Percentiles rank a stretch among this genome's conserved stretches.
Evolutionary conservation across 92 coral and sea anemone species (phyloP).

Genomic region (Zoanthus solanderi): DNA sequence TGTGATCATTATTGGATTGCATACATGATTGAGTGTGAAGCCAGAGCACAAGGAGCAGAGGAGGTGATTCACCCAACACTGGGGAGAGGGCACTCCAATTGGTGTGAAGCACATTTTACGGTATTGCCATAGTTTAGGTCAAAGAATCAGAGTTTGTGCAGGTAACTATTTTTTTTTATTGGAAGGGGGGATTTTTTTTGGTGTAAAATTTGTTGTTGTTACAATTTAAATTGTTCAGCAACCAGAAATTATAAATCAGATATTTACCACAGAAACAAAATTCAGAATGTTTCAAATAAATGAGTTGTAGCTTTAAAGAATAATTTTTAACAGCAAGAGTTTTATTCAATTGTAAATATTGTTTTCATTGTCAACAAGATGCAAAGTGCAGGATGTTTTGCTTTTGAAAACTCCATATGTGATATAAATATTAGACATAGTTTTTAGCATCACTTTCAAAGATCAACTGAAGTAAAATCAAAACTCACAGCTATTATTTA

Average conservation of each 20-base stretch:
- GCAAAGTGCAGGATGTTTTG: slow-evolving; percentile 8
- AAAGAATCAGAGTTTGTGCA: background rate
- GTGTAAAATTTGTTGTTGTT: background rate
- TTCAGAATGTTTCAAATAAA: slow-evolving; percentile 2
- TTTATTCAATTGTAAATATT: background rate
- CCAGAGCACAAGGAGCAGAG: slow-evolving; percentile 58
- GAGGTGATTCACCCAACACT: slow-evolving; percentile 52
- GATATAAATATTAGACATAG: background rate
- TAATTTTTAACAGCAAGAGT: background rate
- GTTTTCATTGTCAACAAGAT: background rate
- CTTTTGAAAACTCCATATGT: slow-evolving; percentile 13
- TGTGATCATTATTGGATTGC: slow-evolving; percentile 59
- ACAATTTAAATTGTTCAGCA: slow-evolving; percentile 1
- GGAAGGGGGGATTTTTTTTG: background rate
- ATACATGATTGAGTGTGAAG: slow-evolving; percentile 60
- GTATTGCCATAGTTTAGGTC: background rate
- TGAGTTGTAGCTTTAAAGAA: background rate
- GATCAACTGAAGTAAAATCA: background rate
- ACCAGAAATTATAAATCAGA: background rate
- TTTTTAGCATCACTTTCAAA: background rate
- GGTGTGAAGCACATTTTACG: slow-evolving; percentile 61
- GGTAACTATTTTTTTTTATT: background rate
- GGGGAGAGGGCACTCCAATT: slow-evolving; percentile 68
- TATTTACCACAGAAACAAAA: background rate
- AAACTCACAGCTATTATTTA: background rate